Evolutionary conservation across 2,888 invertebrate species (phyloP), one percentile per base, ranked within the genome.

Genomic region (Steinernema carpocapsae): DNA sequence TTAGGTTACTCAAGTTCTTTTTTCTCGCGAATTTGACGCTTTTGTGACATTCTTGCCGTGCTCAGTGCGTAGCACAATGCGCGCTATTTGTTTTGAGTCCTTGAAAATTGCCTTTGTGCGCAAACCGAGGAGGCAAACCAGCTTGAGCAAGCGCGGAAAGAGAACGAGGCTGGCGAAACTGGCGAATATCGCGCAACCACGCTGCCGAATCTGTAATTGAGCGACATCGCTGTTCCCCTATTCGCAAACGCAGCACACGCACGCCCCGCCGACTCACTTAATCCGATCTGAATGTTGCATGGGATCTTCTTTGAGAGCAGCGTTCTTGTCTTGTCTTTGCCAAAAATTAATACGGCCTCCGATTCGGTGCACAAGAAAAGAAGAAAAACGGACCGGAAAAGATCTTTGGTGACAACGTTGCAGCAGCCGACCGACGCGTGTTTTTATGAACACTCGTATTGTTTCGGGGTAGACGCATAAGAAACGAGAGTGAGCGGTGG

Each of bases 181-280:
- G 24, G 52, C 52, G 52, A 52, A n/a, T 52, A 52, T 52, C 52
- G 52, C 52, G 64, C 64, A 64, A 64, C 64, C 24, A 32, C 32
- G 64, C 64, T 64, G 64, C 64, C 64, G 64, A 64, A 64, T 64
- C 64, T 64, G 64, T 64, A 64, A 64, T 64, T 64, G 64, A 64
- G 64, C 64, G 64, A 29, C 64, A 32, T 17, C 64, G 64, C 24
- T 29, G 64, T 64, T 37, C 64, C 64, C 19, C 64, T 64, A 32
- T 64, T n/a, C 64, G 37, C 64, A 64, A 26, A 64, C 64, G 64
- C 64, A 64, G 32, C 24, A 26, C 24, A 64, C 29, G 17, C 48
- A 64, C 64, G 64, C 64, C n/a, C 3, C 32, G 64, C 10, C 64
- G 64, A 32, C 64, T 64, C 64, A 64, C 64, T 64, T 64, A 64